Conservation (phyloP, 2,888 invertebrate species). For the Phanerotoma sp. region DNA sequence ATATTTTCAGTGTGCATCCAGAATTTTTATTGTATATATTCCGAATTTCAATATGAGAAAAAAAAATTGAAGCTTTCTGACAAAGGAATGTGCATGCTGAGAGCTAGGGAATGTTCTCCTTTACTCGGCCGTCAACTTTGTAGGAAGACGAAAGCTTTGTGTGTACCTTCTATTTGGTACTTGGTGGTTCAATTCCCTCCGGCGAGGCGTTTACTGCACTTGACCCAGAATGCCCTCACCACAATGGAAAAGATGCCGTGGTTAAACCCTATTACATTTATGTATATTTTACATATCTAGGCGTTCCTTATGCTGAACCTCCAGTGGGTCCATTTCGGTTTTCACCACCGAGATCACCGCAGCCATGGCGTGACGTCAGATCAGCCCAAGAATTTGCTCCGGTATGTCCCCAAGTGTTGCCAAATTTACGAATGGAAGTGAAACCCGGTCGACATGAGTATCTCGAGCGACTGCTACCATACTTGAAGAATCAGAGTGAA, state of each 20-base stretch:
- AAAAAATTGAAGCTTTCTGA: neutral
- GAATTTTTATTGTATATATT: too few relatives aligned
- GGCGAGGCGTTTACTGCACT: slow-evolving; percentile 24
- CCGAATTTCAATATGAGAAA: too few relatives aligned
- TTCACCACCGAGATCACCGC: slow-evolving; percentile 83
- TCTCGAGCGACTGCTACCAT: slow-evolving; percentile 71
- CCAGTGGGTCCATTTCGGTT: slow-evolving; percentile 75
- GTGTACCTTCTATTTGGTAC: slow-evolving; percentile 12
- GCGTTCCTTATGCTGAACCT: slow-evolving; percentile 81
- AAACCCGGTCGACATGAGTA: slow-evolving; percentile 70
- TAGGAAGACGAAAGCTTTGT: slow-evolving; percentile 3
- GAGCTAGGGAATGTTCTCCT: neutral
- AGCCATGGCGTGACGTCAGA: slow-evolving; percentile 75
- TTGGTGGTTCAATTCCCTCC: slow-evolving; percentile 20
- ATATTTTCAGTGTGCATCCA: too few relatives aligned
- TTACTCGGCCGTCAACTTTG: slow-evolving; percentile 3
- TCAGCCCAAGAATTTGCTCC: slow-evolving; percentile 73
- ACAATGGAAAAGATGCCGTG: slow-evolving; percentile 3
- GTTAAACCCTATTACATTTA: neutral
- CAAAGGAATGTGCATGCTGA: neutral
- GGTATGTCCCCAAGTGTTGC: slow-evolving; percentile 84
- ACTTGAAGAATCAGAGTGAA: slow-evolving; percentile 71
- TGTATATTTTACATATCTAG: slow-evolving; percentile 37
- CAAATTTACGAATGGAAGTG: slow-evolving; percentile 65
- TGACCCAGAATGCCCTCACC: slow-evolving; percentile 19